A percentile compares a stretch with the other conserved stretches of the same genome.
These are phyloP conservation scores for Anomalospiza imberbis DNA, from an alignment of 2,797 vertebrate species.

Conservation along the genomic window DNA sequence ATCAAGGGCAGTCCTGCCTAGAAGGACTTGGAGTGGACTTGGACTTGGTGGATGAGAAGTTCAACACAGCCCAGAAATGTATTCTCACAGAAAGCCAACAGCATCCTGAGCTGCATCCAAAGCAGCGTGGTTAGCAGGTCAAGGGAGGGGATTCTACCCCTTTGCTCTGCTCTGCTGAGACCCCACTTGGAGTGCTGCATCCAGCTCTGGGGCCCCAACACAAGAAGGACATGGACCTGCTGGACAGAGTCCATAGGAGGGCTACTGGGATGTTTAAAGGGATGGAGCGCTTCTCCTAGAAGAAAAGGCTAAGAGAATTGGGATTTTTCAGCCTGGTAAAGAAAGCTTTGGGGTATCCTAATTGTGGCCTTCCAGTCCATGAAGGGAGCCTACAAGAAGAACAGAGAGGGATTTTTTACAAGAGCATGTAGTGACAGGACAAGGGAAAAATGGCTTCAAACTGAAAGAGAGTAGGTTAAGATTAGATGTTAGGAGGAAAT, in stretches of 20 bases:
- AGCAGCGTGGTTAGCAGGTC: rapidly evolving
- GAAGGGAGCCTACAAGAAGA: not conserved
- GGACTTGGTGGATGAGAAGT: not conserved
- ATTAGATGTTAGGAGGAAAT: not conserved
- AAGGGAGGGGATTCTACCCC: not conserved
- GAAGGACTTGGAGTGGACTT: not conserved
- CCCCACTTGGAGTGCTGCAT: not conserved
- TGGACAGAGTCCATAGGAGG: not conserved
- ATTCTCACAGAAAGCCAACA: not conserved
- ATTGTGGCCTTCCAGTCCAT: not conserved
- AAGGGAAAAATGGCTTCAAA: not conserved
- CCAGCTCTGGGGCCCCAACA: not conserved
- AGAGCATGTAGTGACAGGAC: not conserved
- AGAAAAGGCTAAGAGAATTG: not conserved
- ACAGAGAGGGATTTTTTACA: not conserved
- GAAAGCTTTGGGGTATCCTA: not conserved
- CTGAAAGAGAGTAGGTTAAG: not conserved
- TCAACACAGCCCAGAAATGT: not conserved
- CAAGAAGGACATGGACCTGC: not conserved
- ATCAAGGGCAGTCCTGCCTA: not conserved
- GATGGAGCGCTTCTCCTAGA: not conserved
- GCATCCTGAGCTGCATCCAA: not conserved
- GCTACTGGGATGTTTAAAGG: not conserved
- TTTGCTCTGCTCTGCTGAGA: not conserved
- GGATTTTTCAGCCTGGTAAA: not conserved